Evolutionary conservation across 2,113 vertebrate genomes (phyloP).

Genomic region (Colinus virginianus): DNA sequence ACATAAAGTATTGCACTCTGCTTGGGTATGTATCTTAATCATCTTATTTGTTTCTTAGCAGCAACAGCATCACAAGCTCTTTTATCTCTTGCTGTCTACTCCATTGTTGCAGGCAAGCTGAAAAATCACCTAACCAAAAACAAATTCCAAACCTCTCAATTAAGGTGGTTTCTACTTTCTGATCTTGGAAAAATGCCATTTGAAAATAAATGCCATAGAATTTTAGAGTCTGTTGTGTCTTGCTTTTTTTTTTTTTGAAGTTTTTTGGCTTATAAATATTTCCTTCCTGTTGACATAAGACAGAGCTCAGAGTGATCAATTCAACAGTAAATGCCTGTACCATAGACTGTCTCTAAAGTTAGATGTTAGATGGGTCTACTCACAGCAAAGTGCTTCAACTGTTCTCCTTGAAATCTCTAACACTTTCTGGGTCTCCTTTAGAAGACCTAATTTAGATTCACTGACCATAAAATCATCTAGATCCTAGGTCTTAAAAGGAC

Average conservation of each 20-base stretch:
- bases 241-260: neutral
- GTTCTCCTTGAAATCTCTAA: neutral
- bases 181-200: neutral
- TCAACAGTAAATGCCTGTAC: neutral
- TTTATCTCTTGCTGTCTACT: slow-evolving; percentile 49
- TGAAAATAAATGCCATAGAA: slow-evolving; percentile 26
- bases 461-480: neutral
- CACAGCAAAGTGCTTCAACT: neutral
- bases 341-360: neutral
- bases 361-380: neutral
- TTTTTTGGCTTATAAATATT: neutral
- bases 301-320: neutral
- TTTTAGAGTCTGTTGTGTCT: neutral
- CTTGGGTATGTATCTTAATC: slow-evolving; percentile 39
- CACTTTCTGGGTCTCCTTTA: neutral
- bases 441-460: neutral
- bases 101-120: slow-evolving; percentile 35
- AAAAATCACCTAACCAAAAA: slow-evolving; percentile 45
- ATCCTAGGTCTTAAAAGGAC: neutral
- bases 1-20: neutral
- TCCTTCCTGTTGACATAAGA: neutral
- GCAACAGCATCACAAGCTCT: slow-evolving; percentile 53
- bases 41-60: slow-evolving; percentile 54
- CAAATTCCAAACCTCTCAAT: slow-evolving; percentile 26
- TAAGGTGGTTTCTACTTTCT: slow-evolving; percentile 37